Conservation (phyloP, 2,888 invertebrate species). For the Patella depressa region DNA sequence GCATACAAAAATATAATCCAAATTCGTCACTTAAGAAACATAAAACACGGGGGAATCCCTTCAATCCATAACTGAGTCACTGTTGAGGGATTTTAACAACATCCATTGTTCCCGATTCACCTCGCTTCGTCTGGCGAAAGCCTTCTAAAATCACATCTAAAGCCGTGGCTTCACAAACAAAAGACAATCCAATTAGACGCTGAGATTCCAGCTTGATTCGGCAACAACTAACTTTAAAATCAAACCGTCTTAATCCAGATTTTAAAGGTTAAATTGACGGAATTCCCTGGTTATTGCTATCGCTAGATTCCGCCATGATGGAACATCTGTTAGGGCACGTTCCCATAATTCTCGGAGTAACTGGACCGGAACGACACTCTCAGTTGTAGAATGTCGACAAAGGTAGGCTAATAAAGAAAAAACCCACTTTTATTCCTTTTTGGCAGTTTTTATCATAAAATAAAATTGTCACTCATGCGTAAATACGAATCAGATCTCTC, state of each 20-base stretch:
- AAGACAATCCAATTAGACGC: too few relatives aligned
- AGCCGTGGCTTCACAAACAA: too few relatives aligned
- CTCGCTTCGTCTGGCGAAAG: neutral
- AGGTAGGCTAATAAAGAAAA: too few relatives aligned
- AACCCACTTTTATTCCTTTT: too few relatives aligned
- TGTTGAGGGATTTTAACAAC: neutral
- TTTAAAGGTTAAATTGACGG: slow-evolving; percentile 10
- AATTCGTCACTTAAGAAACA: neutral
- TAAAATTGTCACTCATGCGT: too few relatives aligned
- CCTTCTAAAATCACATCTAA: neutral
- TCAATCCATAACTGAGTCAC: neutral
- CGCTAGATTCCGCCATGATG: slow-evolving; percentile 52
- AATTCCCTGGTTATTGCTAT: slow-evolving; percentile 44
- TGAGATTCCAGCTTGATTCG: too few relatives aligned
- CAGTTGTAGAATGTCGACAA: too few relatives aligned
- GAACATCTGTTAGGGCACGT: slow-evolving; percentile 49
- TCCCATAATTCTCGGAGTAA: slow-evolving; percentile 37
- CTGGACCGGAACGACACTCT: slow-evolving; percentile 26
- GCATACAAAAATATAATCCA: neutral
- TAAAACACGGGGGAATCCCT: slow-evolving; percentile 13
- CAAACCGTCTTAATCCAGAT: too few relatives aligned
- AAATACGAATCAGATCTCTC: too few relatives aligned
- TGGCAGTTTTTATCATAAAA: too few relatives aligned
- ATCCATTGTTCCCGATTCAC: neutral
- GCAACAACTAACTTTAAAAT: too few relatives aligned